Evolutionary conservation across 2,888 invertebrate species (phyloP), one percentile per base, ranked within the genome.

Genomic region (Xylota segnis): DNA sequence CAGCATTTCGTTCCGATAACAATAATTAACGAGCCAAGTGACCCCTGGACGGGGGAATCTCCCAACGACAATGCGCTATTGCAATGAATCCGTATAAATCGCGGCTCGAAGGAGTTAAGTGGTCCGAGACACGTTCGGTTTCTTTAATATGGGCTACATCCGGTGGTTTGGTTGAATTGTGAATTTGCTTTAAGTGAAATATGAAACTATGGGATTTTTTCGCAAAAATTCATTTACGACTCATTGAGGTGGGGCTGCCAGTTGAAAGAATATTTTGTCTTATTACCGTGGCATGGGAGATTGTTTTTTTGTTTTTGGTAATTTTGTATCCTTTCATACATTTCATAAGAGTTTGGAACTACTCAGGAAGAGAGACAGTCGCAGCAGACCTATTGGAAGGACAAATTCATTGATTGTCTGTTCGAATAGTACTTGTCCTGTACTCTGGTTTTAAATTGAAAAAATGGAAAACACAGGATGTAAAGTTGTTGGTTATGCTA

Each of bases 31-130:
- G 75, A 86, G 58, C 71, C 59, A 76, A 76, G 68, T 72, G 76
- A 81, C 54, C 56, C 68, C 56, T 70, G 68, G 47, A 54, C 34
- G 61, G 56, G 81, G 50, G 37, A 56, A 50, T 61, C 47, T 54
- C 66, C 47, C 54, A 79, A 58, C 10, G 61, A 61, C 45, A 58
- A 59, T 29, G 37, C 32, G 37, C 32, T 40, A 61, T 66, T 76
- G 68, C 16, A 61, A 77, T 82, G 86, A 86, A 86, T 82, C 86
- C 86, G 66, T 86, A 86, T 61, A 86, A 86, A 82, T 86, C 82
- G 76, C 79, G 70, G 40, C 54, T 54, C 34, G 66, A 71, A 47
- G 50, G 34, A 63, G 61, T 50, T 68, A 82, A 82, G 86, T 82
- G 82, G 68, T 71, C 76, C 58, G 86, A 77, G 71, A 81, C 81